Percentiles rank a stretch among this genome's conserved stretches.
These are phyloP conservation scores for Plectus sambesii DNA, from an alignment of 1,140 invertebrate genomes.

Conservation along the genomic window DNA sequence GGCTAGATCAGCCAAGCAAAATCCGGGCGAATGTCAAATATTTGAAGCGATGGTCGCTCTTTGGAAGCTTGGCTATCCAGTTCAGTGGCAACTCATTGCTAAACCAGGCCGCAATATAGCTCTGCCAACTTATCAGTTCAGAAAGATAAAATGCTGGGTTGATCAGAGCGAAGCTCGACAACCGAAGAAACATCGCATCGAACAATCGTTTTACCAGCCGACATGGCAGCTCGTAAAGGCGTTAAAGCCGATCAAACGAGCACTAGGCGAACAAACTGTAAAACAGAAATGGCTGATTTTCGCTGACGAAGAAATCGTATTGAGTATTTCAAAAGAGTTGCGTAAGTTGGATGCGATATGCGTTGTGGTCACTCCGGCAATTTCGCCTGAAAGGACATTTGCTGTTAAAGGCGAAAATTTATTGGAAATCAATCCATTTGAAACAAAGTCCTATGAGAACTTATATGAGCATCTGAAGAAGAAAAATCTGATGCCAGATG, in stretches of 20 bases:
- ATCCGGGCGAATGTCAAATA: not conserved
- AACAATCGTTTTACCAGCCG: conserved; percentile 15
- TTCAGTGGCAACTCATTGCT: conserved; percentile 3
- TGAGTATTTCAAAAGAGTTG: too few species aligned
- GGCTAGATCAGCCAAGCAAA: conserved; percentile 2
- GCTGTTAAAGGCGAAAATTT: too few species aligned
- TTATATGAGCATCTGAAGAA: too few species aligned
- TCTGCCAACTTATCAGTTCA: conserved; percentile 18
- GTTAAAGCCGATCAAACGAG: conserved; percentile 15
- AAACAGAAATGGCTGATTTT: conserved; percentile 14
- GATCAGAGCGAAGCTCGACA: too few species aligned
- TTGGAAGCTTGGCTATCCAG: conserved; percentile 16
- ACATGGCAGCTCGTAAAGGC: too few species aligned
- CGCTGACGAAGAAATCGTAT: conserved; percentile 2
- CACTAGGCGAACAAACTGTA: not conserved
- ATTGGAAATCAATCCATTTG: too few species aligned
- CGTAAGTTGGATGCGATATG: too few species aligned
- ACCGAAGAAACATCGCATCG: conserved; percentile 11
- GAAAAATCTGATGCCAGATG: too few species aligned
- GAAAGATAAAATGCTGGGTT: conserved; percentile 20
- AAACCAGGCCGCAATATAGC: not conserved
- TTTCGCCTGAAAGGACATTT: too few species aligned
- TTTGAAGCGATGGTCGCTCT: conserved; percentile 14
- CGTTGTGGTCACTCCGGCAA: too few species aligned
- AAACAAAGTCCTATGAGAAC: too few species aligned